Percentiles rank a stretch among this genome's conserved stretches.
Conservation (phyloP, 2,113 vertebrate genomes). For the Macrotis lagotis region DNA sequence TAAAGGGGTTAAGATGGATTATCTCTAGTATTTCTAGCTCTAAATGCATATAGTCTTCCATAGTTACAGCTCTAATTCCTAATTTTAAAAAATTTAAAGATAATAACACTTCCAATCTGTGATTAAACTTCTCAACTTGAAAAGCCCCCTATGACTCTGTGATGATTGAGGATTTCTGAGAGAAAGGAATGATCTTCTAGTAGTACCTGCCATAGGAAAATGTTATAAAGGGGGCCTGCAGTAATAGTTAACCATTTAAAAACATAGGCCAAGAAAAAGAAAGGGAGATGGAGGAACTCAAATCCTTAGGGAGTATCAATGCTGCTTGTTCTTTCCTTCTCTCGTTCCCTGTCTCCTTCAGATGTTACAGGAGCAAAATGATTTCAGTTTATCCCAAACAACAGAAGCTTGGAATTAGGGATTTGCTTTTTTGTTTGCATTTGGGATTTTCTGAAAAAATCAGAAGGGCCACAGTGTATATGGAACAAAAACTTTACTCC, state of each 20-base stretch:
- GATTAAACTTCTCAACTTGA: neutral
- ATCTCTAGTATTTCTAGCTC: neutral
- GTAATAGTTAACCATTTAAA: neutral
- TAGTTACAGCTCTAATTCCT: neutral
- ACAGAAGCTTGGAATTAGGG: neutral
- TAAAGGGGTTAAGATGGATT: neutral
- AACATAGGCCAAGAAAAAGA: neutral
- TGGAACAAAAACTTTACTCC: neutral
- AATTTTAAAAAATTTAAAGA: neutral
- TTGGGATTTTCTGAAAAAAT: neutral
- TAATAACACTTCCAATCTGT: neutral
- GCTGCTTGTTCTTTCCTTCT: neutral
- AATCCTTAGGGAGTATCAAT: neutral
- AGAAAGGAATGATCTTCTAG: neutral
- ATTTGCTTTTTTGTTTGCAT: neutral
- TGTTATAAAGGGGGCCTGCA: fast-evolving
- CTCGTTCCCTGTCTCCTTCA: neutral
- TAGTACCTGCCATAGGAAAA: neutral
- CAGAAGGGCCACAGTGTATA: neutral
- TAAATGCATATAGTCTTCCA: neutral
- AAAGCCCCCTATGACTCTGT: neutral
- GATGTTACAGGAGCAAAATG: neutral
- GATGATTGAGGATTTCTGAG: neutral
- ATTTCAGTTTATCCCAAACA: neutral
- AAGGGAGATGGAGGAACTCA: fast-evolving